Conservation (phyloP, 2,888 invertebrate species). For the Chironomus riparius region DNA sequence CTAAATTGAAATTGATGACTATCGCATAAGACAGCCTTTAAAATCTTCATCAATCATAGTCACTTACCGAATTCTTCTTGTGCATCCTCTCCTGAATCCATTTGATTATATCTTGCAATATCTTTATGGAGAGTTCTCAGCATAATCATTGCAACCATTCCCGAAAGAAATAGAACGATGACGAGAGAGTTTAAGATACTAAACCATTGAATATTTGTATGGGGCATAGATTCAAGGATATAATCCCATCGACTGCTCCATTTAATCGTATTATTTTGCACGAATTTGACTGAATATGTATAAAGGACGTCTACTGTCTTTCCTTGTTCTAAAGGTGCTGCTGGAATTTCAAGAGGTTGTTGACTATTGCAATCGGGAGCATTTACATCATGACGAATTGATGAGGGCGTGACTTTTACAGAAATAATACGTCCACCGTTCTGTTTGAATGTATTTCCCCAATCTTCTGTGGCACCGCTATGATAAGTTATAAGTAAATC, state of each 20-base stretch:
- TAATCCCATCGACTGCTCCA: slow-evolving; percentile 99
- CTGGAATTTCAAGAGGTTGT: slow-evolving; percentile 62
- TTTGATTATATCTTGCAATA: slow-evolving; percentile 97
- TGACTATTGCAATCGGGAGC: slow-evolving; percentile 46
- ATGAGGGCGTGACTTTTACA: slow-evolving; percentile 58
- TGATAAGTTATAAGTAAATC: slow-evolving; percentile 90
- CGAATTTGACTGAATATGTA: slow-evolving; percentile 78
- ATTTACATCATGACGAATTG: slow-evolving; percentile 47
- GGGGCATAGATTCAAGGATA: slow-evolving; percentile 95
- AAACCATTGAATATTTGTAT: slow-evolving; percentile 98
- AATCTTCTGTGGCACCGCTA: slow-evolving; percentile 77
- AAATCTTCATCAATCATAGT: too few relatives aligned
- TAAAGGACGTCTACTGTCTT: slow-evolving; percentile 60
- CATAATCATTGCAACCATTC: slow-evolving; percentile 99
- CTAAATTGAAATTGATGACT: too few relatives aligned
- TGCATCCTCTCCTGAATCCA: slow-evolving; percentile 77
- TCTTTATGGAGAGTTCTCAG: slow-evolving; percentile 94
- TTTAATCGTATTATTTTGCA: slow-evolving; percentile 72
- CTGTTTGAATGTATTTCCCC: slow-evolving; percentile 68
- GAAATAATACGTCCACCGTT: slow-evolving; percentile 83
- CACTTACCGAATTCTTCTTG: slow-evolving; percentile 65
- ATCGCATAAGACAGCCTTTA: too few relatives aligned
- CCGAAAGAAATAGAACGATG: slow-evolving; percentile 92
- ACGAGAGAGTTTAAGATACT: slow-evolving; percentile 96
- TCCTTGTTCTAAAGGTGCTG: slow-evolving; percentile 45